phyloP scores from a whole-genome alignment of 2,888 invertebrate species.

The Muschampia plurimacula region DNA sequence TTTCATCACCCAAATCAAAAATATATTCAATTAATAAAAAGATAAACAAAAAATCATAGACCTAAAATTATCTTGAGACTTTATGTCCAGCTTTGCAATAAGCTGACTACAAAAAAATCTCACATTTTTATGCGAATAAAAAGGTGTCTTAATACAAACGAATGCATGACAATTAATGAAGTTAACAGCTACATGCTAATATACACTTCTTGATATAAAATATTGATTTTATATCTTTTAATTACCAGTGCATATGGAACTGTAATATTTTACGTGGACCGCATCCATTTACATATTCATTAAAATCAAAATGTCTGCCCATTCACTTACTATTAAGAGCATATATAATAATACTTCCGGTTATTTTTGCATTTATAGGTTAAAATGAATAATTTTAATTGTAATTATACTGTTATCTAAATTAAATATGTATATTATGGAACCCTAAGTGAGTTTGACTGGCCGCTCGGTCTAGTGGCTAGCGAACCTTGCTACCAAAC shows the following conservation, averaged over 20 bases:
- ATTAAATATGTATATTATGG: not conserved
- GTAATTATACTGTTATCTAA: not conserved
- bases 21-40: too few species aligned
- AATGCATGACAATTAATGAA: too few species aligned
- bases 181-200: not conserved
- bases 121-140: too few species aligned
- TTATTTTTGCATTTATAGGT: conserved; percentile 7
- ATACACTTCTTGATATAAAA: not conserved
- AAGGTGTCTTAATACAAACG: too few species aligned
- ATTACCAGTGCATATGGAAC: not conserved
- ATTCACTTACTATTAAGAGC: conserved; percentile 21
- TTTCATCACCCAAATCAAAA: not conserved
- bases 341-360: conserved; percentile 12
- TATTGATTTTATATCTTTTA: not conserved
- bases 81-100: too few species aligned
- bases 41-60: too few species aligned
- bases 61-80: too few species aligned
- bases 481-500: too few species aligned
- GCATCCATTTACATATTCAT: conserved; percentile 11
- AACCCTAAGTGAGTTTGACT: too few species aligned
- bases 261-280: conserved; percentile 10
- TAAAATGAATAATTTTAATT: conserved; percentile 5
- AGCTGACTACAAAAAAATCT: too few species aligned
- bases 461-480: too few species aligned
- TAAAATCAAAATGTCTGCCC: not conserved